A percentile compares a stretch with the other conserved stretches of the same genome.
Conservation (phyloP, 2,797 vertebrate species). For the Sebastes kiyomatsui region DNA sequence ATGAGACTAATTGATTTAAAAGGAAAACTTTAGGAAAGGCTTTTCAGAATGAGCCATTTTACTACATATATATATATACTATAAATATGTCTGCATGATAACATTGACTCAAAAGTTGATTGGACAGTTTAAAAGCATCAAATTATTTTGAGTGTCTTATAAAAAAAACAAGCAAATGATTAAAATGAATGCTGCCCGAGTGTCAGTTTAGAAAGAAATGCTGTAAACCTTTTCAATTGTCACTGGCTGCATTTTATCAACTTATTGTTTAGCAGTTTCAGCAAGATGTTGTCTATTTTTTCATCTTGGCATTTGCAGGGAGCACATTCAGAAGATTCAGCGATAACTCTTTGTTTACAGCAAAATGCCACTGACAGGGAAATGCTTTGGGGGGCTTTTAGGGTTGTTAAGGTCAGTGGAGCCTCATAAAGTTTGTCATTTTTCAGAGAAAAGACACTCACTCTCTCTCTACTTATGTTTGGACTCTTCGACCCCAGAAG, state of each 20-base stretch:
- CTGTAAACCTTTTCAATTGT: background rate
- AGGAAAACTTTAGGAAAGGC: background rate
- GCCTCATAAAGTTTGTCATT: conserved; percentile 23
- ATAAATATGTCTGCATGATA: conserved; percentile 1
- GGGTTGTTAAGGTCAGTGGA: conserved; percentile 22
- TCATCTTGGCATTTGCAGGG: conserved; percentile 9
- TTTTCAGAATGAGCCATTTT: background rate
- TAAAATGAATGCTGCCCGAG: background rate
- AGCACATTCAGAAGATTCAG: background rate
- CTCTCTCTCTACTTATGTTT: background rate
- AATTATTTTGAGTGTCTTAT: background rate
- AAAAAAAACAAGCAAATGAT: background rate
- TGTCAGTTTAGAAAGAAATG: background rate
- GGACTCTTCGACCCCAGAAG: background rate
- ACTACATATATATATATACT: background rate
- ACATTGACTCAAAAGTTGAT: background rate
- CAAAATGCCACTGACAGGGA: conserved; percentile 17
- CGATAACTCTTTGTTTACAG: conserved; percentile 41
- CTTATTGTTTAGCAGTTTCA: background rate
- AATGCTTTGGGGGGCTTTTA: background rate
- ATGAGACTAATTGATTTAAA: background rate
- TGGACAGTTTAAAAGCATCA: background rate
- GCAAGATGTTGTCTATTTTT: background rate
- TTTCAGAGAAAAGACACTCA: background rate
- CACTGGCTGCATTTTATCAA: conserved; percentile 4